Conservation (phyloP, 2,888 invertebrate genomes). For the Gastracanthus pulcherrimus region DNA sequence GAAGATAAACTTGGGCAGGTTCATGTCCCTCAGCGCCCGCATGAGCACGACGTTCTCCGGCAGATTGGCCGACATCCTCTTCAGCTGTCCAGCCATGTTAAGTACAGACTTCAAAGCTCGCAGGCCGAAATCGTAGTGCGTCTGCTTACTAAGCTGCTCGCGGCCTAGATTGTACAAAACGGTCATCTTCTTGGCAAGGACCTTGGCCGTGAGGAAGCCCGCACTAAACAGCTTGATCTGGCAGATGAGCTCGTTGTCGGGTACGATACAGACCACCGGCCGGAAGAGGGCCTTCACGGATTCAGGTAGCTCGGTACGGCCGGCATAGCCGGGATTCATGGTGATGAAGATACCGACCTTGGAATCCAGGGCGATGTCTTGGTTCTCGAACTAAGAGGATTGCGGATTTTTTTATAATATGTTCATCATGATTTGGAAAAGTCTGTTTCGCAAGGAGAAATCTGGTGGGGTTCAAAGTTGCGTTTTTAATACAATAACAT, state of each 20-base stretch:
- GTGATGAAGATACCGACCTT: slow-evolving; percentile 96
- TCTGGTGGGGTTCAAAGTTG: too few species aligned
- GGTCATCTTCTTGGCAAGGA: slow-evolving; percentile 95
- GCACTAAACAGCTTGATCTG: slow-evolving; percentile 95
- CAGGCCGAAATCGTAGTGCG: slow-evolving; percentile 96
- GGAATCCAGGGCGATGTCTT: slow-evolving; percentile 88
- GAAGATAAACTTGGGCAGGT: slow-evolving; percentile 94
- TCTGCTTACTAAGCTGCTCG: slow-evolving; percentile 94
- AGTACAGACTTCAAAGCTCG: slow-evolving; percentile 94
- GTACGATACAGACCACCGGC: slow-evolving; percentile 94
- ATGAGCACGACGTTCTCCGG: slow-evolving; percentile 93
- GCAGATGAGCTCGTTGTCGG: slow-evolving; percentile 95
- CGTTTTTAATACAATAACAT: too few species aligned
- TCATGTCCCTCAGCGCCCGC: slow-evolving; percentile 95
- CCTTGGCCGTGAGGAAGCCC: slow-evolving; percentile 93
- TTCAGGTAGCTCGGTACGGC: slow-evolving; percentile 94
- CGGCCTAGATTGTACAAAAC: slow-evolving; percentile 91
- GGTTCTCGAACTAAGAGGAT: slow-evolving; percentile 85
- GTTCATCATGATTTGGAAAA: too few species aligned
- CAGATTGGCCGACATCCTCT: slow-evolving; percentile 87
- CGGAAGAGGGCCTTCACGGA: slow-evolving; percentile 94
- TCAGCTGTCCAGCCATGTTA: slow-evolving; percentile 93
- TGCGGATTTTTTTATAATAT: slow-evolving; percentile 16
- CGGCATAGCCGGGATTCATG: slow-evolving; percentile 97
- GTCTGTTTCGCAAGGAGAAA: too few species aligned